These are phyloP conservation scores for Heliconius ethilla DNA, from an alignment of 2,888 invertebrate genomes.

Conservation along the genomic window DNA sequence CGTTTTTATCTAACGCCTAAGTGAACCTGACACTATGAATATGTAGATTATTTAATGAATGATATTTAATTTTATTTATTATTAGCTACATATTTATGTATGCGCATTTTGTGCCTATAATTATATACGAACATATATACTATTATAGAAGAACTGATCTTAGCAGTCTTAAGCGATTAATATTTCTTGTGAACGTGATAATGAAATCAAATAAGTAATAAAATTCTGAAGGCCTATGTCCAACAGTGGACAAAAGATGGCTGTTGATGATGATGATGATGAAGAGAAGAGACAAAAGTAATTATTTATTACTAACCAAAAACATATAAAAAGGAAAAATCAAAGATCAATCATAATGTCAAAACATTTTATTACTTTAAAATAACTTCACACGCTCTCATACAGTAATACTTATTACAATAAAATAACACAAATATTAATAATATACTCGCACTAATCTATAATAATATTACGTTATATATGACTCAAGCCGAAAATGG, in stretches of 20 bases:
- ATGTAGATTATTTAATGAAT: neutral
- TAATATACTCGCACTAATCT: conserved; percentile 49
- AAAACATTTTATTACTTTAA: conserved; percentile 72
- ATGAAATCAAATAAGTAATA: neutral
- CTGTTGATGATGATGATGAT: too few species aligned
- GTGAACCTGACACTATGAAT: neutral
- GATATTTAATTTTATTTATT: neutral
- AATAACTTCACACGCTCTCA: conserved; percentile 68
- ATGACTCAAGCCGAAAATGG: conserved; percentile 68
- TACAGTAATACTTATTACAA: conserved; percentile 75
- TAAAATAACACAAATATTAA: conserved; percentile 53
- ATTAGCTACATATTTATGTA: neutral
- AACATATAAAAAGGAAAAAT: conserved; percentile 30
- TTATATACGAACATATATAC: too few species aligned
- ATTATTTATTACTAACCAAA: neutral
- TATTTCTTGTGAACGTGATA: neutral
- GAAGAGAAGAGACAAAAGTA: neutral
- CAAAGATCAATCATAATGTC: conserved; percentile 50
- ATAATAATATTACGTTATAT: conserved; percentile 51
- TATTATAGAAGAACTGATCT: too few species aligned
- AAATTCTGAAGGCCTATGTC: too few species aligned
- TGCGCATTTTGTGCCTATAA: too few species aligned
- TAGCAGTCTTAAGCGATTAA: too few species aligned
- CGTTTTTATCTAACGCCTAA: neutral
- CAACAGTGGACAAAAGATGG: too few species aligned